Percentiles rank a stretch among this genome's conserved stretches.
These are phyloP conservation scores for Anastatus disparis DNA, from an alignment of 1,140 invertebrate genomes.

Conservation along the genomic window DNA sequence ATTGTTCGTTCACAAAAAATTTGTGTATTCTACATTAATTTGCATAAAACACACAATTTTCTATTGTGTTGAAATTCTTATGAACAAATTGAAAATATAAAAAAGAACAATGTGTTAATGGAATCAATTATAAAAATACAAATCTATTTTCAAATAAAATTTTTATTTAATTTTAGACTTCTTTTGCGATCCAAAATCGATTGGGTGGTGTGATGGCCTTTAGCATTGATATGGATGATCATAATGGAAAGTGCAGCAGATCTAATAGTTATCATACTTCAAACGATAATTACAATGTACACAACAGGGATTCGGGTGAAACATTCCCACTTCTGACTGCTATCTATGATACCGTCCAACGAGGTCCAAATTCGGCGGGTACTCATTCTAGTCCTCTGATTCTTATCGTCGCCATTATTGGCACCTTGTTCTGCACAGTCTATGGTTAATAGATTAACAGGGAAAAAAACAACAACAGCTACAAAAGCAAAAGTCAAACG, in stretches of 20 bases:
- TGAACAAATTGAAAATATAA: too few species aligned
- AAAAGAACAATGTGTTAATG: too few species aligned
- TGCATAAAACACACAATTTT: too few species aligned
- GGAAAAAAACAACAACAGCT: neutral
- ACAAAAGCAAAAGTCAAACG: too few species aligned
- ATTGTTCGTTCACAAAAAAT: too few species aligned
- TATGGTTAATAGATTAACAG: neutral
- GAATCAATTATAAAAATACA: too few species aligned
- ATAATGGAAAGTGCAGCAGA: neutral
- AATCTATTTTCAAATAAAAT: too few species aligned
- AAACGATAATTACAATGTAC: slow-evolving; percentile 3
- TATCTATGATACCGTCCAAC: slow-evolving; percentile 27
- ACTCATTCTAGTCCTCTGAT: neutral
- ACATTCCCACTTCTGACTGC: slow-evolving; percentile 21
- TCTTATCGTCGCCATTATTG: neutral
- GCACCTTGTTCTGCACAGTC: neutral
- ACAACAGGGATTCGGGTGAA: neutral
- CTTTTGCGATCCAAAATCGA: neutral
- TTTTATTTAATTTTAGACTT: neutral
- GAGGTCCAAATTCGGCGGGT: slow-evolving; percentile 5
- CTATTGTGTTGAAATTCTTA: too few species aligned
- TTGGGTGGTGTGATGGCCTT: slow-evolving; percentile 37
- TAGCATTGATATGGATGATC: slow-evolving; percentile 37
- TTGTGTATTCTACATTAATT: too few species aligned
- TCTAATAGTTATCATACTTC: neutral